phyloP scores from a whole-genome alignment of 1,140 invertebrate species.

The Lordiphosa mommai region DNA sequence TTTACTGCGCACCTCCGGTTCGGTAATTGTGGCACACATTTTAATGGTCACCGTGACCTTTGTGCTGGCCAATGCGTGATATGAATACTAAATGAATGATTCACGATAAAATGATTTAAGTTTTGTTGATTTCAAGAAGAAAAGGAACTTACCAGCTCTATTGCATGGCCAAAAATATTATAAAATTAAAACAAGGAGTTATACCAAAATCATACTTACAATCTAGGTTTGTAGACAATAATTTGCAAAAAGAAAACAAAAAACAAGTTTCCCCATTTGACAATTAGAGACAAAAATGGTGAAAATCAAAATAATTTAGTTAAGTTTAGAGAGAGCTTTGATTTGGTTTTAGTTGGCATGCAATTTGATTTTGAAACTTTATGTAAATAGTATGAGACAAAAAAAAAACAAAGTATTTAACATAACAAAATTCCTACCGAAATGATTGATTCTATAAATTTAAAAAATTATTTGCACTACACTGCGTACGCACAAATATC shows the following conservation, averaged over 20 bases:
- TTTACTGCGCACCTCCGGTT: slow-evolving; percentile 46
- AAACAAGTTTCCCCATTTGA: slow-evolving; percentile 18
- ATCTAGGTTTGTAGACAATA: slow-evolving; percentile 73
- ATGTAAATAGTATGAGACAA: slow-evolving; percentile 57
- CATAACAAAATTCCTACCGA: slow-evolving; percentile 72
- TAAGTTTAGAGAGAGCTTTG: slow-evolving; percentile 27
- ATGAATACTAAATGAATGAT: slow-evolving; percentile 41
- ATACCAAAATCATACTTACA: slow-evolving; percentile 23
- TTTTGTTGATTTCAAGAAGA: slow-evolving; percentile 27
- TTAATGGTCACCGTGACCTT: slow-evolving; percentile 70
- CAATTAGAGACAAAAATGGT: slow-evolving; percentile 27
- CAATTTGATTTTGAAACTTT: slow-evolving; percentile 23
- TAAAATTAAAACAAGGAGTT: slow-evolving; percentile 26
- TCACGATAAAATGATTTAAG: slow-evolving; percentile 7
- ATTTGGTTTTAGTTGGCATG: slow-evolving; percentile 5
- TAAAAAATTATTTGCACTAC: slow-evolving; percentile 36
- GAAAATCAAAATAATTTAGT: slow-evolving; percentile 26
- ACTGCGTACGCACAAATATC: slow-evolving; percentile 61
- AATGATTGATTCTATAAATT: slow-evolving; percentile 48
- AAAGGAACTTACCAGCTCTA: slow-evolving; percentile 2
- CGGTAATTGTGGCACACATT: slow-evolving; percentile 59
- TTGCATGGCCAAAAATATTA: slow-evolving; percentile 18
- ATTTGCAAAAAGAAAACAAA: slow-evolving; percentile 38
- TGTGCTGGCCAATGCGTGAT: slow-evolving; percentile 76
- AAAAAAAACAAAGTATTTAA: slow-evolving; percentile 46